Base-by-base conservation (phyloP, 1,140 invertebrate species). In the Triops cancriformis region DNA sequence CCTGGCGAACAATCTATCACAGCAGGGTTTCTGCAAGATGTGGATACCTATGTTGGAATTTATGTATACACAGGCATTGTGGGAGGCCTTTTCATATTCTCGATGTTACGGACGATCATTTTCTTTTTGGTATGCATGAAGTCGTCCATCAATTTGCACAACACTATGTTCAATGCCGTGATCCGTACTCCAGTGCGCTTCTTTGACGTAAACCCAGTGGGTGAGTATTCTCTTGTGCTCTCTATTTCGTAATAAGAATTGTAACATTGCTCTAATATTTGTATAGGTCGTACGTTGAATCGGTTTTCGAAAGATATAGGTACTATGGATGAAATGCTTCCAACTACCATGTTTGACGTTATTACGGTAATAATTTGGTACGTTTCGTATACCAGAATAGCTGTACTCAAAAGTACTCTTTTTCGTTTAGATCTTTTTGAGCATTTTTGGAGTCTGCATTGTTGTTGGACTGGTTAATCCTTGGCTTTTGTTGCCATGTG, bases 241-340 rank as follows among this genome's bases (percentile, higher is more conserved):
- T 73, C n/a, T 26, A 74, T 28, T 23, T 27, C 37, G 12, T 37
- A n/a, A n/a, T n/a, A n/a, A 73, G 73, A 43, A 41, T 42, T 79
- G 74, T n/a, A n/a, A n/a, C n/a, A n/a, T n/a, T n/a, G n/a, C n/a
- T n/a, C n/a, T n/a, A n/a, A n/a, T n/a, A n/a, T n/a, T n/a, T n/a
- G n/a, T 43, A 10, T 26, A 79, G 78, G 91, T 1, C 83, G 91
- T 73, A 91, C 92, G 26, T 83, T 93, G 1, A 93, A 93, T 82
- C 83, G 91, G 45, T 93, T 93, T 80, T 90, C 91, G 1, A 93
- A 92, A 84, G 92, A 93, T 80, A 89, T 93, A 83, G 92, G 93
- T 0, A 88, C 90, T 0, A 89, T 96, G 80, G 96, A 97, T 83
- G 95, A 98, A 84, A 82, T 91, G 1, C 84, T 98, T n/a, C 95